phyloP scores from a whole-genome alignment of 2,113 vertebrate genomes.

The Dinomys branickii region DNA sequence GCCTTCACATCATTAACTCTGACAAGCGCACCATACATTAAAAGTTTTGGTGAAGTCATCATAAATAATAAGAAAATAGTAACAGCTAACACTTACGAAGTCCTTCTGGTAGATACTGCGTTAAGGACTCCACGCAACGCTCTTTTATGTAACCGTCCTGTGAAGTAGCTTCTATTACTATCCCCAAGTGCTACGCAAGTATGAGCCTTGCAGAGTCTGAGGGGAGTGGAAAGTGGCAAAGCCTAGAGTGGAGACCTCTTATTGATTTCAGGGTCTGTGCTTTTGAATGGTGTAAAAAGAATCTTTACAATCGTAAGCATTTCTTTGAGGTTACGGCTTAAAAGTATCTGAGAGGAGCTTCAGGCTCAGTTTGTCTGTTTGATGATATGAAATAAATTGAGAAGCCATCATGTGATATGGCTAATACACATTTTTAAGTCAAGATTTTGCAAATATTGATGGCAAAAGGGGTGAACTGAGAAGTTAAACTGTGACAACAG shows the following conservation, averaged over 20 bases:
- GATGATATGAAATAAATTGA: conserved; percentile 3
- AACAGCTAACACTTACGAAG: neutral
- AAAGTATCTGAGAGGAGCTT: neutral
- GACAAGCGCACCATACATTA: neutral
- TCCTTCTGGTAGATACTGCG: neutral
- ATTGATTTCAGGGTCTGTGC: neutral
- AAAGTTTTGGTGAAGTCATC: neutral
- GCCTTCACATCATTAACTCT: neutral
- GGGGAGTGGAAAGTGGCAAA: neutral
- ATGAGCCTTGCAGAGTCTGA: neutral
- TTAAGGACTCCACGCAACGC: neutral
- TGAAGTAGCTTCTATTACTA: neutral
- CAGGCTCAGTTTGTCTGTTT: conserved; percentile 25
- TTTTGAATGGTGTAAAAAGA: neutral
- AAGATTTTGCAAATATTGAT: conserved; percentile 40
- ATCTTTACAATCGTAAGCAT: neutral
- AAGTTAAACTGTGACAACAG: conserved; percentile 15
- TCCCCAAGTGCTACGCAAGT: neutral
- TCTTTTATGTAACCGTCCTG: neutral
- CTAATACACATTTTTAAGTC: neutral
- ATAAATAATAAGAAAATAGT: neutral
- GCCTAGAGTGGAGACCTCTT: neutral
- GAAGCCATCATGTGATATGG: neutral
- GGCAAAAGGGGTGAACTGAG: neutral
- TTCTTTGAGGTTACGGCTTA: conserved; percentile 22